These are phyloP conservation scores for Gila orcuttii DNA, from an alignment of 2,113 vertebrate genomes.

Conservation along the genomic window DNA sequence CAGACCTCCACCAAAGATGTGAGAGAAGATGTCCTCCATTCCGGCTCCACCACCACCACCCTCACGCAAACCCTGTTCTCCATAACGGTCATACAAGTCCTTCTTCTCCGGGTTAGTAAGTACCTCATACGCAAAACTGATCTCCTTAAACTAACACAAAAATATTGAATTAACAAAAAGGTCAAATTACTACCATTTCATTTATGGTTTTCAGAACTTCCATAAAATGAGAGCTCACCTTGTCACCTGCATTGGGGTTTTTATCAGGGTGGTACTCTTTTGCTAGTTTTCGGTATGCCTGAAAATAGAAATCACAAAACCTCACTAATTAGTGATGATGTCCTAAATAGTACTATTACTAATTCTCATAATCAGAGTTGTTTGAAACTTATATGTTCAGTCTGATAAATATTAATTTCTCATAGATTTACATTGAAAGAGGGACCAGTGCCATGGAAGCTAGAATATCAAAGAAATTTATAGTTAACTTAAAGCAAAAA, in stretches of 20 bases:
- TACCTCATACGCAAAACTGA: slow-evolving; percentile 98
- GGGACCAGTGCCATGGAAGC: not conserved
- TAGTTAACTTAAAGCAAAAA: not conserved
- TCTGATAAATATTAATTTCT: not conserved
- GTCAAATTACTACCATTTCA: not conserved
- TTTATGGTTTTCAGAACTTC: not conserved
- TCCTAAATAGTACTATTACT: too few species aligned
- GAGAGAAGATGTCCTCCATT: slow-evolving; percentile 99
- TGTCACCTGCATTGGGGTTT: slow-evolving; percentile 98
- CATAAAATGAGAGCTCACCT: slow-evolving; percentile 77
- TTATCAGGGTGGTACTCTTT: slow-evolving; percentile 99
- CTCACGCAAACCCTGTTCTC: slow-evolving; percentile 96
- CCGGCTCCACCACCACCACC: slow-evolving; percentile 91
- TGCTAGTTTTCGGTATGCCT: slow-evolving; percentile 97
- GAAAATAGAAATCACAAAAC: slow-evolving; percentile 50
- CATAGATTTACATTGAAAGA: not conserved
- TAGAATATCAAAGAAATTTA: not conserved
- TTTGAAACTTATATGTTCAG: not conserved
- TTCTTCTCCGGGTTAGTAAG: slow-evolving; percentile 96
- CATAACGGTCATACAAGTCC: slow-evolving; percentile 94
- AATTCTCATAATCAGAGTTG: not conserved
- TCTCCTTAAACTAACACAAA: slow-evolving; percentile 91
- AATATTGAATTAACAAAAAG: not conserved
- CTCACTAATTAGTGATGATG: not conserved
- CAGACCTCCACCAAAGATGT: slow-evolving; percentile 97